Conservation (phyloP, 2,113 vertebrate species). For the Toxotes jaculatrix region DNA sequence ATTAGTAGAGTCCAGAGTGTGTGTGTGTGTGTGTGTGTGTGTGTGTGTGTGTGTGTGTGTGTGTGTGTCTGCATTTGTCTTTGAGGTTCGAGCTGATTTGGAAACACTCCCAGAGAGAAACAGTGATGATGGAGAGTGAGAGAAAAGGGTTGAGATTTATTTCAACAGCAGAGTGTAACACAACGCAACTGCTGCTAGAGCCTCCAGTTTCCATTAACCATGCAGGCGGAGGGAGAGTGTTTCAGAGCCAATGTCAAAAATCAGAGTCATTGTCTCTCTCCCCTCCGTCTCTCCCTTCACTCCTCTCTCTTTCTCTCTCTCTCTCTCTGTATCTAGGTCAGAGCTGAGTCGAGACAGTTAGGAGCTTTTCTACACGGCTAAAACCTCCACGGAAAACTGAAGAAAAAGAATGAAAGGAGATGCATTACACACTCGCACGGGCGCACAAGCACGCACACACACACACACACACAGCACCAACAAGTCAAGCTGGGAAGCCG, state of each 20-base stretch:
- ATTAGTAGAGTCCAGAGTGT: conserved; percentile 20
- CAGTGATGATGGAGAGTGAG: neutral
- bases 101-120: conserved; percentile 15
- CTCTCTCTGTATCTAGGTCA: conserved; percentile 68
- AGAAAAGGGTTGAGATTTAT: neutral
- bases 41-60: neutral
- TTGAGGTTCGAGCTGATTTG: neutral
- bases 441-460: no score
- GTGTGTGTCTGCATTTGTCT: neutral
- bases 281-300: conserved; percentile 50
- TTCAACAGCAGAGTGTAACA: conserved; percentile 21
- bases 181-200: conserved; percentile 35
- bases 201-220: conserved; percentile 37
- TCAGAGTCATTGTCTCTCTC: neutral
- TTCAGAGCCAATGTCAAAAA: conserved; percentile 16
- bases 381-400: conserved; percentile 53
- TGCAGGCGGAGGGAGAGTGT: neutral
- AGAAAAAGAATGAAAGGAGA: conserved; percentile 11
- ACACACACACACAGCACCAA: neutral
- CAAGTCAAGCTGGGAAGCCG: no score
- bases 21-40: conserved; percentile 14
- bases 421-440: conserved; percentile 5
- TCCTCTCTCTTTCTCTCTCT: conserved; percentile 23
- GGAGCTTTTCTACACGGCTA: conserved; percentile 44
- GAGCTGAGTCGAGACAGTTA: conserved; percentile 57